These are phyloP conservation scores for Corticium candelabrum DNA, from an alignment of 37 sponge, comb jelly and placozoan genomes.

Conservation along the genomic window DNA sequence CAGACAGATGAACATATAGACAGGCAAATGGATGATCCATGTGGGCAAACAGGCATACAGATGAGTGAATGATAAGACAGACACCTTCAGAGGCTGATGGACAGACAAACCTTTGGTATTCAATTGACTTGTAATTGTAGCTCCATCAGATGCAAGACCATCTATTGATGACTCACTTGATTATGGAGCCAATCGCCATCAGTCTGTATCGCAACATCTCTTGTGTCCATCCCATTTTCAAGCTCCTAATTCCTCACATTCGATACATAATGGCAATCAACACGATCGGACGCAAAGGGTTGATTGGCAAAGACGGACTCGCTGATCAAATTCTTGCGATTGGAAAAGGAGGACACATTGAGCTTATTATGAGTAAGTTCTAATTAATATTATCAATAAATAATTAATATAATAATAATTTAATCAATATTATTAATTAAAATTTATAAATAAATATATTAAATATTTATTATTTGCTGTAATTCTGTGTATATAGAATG, in stretches of 20 bases:
- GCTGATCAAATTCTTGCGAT: conserved; percentile 31
- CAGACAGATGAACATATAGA: no score
- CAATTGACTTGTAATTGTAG: conserved; percentile 20
- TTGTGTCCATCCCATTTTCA: conserved; percentile 47
- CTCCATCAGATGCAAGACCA: conserved; percentile 44
- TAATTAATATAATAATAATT: not conserved
- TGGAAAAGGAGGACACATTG: conserved; percentile 27
- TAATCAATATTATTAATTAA: not conserved
- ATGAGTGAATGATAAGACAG: no score
- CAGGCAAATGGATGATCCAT: no score
- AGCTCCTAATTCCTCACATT: conserved; percentile 45
- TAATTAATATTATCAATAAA: not conserved
- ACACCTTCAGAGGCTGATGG: no score
- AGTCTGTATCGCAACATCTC: conserved; percentile 49
- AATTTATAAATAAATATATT: no score
- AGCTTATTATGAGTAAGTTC: not conserved
- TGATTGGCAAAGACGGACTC: conserved; percentile 32
- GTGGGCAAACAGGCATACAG: no score
- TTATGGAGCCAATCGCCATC: conserved; percentile 49
- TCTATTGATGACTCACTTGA: conserved; percentile 42
- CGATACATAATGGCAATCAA: conserved; percentile 53
- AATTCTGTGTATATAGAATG: not conserved
- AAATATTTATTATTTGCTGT: no score
- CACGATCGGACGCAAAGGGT: conserved; percentile 13
- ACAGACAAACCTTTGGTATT: no score